Evolutionary conservation across 2,797 vertebrate genomes (phyloP), one percentile per base, ranked within the genome.

Genomic region (Sus cebifrons): DNA sequence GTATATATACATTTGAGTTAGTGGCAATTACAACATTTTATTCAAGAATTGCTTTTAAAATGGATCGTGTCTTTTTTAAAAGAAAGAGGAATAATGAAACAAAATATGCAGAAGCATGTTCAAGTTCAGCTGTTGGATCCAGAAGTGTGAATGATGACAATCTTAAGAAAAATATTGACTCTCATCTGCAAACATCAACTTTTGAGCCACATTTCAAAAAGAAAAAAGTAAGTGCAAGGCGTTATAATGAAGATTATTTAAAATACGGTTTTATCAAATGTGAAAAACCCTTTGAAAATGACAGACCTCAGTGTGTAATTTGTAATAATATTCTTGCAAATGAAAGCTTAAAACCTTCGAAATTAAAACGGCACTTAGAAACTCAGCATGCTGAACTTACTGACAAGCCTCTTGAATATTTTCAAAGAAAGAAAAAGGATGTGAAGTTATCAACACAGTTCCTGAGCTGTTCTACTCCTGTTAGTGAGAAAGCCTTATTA

Each of bases 251-350:
- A 68, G 85, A 84, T 65, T 92, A 89, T 70, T 96, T 93, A 86
- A 97, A 96, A 89, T 89, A 86, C 0, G 58, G 68, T 85, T 93
- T 96, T 95, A 83, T 93, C 82, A 97, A 88, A 93, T 97, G 84
- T 91, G 89, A 88, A 86, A 93, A 95, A 54, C 58, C 40, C 13
- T 94, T 95, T 89, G 94, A 92, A 97, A 93, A 84, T 79, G 87
- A 96, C n/a, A 96, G 87, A 70, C 65, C 60, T 44, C 84, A 74
- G 11, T 93, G 83, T 73, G 29, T 96, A 58, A 40, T 96, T 89
- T 96, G 54, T 88, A 95, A 82, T 71, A 96, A 68, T 67, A 77
- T 74, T 93, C 78, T 96, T 96, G 64, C 70, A 65, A 91, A 91
- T 60, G 74, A 93, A 91, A 89, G 64, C 60, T 95, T 95, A 82